phyloP scores from a whole-genome alignment of 2,113 vertebrate genomes.

The Pionites leucogaster region DNA sequence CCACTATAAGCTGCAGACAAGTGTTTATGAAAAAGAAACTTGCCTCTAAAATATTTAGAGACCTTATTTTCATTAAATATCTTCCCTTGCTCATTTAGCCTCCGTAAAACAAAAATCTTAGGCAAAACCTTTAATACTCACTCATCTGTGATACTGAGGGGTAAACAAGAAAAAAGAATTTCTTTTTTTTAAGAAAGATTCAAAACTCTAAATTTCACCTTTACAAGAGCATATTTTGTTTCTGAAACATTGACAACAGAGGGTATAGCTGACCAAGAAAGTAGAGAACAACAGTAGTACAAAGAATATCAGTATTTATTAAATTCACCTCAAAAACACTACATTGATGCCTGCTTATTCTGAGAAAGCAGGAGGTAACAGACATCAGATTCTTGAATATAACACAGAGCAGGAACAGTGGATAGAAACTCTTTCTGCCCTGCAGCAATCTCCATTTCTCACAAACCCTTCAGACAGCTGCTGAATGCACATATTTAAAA shows the following conservation, averaged over 20 bases:
- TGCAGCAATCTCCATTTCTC: not conserved
- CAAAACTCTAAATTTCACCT: not conserved
- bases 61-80: not conserved
- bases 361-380: not conserved
- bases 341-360: not conserved
- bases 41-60: not conserved
- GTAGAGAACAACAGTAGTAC: accelerated
- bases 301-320: not conserved
- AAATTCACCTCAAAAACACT: not conserved
- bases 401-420: not conserved
- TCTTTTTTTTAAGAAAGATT: not conserved
- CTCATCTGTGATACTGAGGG: too few relatives aligned
- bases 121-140: not conserved
- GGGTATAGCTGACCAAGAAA: not conserved
- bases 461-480: not conserved
- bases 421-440: not conserved
- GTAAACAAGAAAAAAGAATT: not conserved
- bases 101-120: not conserved
- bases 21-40: not conserved
- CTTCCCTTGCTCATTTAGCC: accelerated
- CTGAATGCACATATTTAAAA: not conserved
- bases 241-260: not conserved
- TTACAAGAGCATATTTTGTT: not conserved
- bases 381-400: not conserved
- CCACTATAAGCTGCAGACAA: not conserved